Base-by-base conservation (phyloP, 2,888 invertebrate species). In the Acrobasis repandana region DNA sequence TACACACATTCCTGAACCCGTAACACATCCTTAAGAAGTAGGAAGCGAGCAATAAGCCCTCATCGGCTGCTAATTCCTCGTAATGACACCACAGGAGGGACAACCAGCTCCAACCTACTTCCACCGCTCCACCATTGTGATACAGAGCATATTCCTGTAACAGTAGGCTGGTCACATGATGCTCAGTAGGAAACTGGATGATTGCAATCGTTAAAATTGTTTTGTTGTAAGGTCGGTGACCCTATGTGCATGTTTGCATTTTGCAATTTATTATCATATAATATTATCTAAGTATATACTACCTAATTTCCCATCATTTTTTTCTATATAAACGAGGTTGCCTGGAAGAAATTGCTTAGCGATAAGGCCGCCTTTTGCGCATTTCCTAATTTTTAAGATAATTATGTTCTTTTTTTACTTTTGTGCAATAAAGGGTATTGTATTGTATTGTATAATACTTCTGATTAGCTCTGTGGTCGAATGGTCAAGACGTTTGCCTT, bases 131-230 rank as follows among this genome's bases (percentile, higher is more conserved):
- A 1, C 0, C 18, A 16, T 38, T 14, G 15, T 20, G 18, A 54
- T 54, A 54, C 18, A 16, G 54, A 43, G 4, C 11, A 54, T 11
- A 20, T 15, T 34, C 2, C 16, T 43, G 15, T 11, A 18, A 9
- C 38, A 43, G 10, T 20, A 14, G 14, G 14, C 14, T 38, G 54
- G 54, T 54, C 54, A 38, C 38, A 54, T 57, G 56, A 47, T 47
- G 48, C 14, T 18, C 20, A 18, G 50, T 50, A 34, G 57, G 48
- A 38, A 54, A 54, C 54, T 57, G 47, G 48, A 34, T 57, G 47
- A 57, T 57, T 57, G 48, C 47, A 33, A 57, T 57, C 57, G 47
- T 48, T 48, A 57, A 57, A 48, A 57, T 56, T 56, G 56, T 57
- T 57, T 48, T 34, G 47, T 47, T 57, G 47, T 47, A 10, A 20